Evolutionary conservation across 2,113 vertebrate species (phyloP), one percentile per base, ranked within the genome.

Genomic region (Gila orcuttii): DNA sequence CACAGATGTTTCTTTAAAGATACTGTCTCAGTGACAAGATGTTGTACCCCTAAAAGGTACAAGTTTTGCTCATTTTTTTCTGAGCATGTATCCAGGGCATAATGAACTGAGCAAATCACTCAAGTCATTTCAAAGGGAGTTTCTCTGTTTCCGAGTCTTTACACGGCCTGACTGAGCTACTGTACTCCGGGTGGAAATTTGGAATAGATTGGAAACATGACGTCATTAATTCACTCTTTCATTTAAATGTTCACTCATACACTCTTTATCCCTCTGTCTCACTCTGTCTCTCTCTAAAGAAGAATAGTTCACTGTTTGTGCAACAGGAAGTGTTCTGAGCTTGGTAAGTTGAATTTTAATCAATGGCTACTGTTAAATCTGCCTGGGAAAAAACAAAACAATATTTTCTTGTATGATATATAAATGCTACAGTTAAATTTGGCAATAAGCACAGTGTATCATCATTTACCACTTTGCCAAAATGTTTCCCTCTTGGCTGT

Each of bases 241-340:
- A 73, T 73, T 82, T 50, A 71, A 71, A 69, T 36, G 17, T 90
- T 85, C 52, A 62, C 73, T 77, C 66, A 2, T 79, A 85, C 86
- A 69, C 52, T 89, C 85, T 69, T 75, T 33, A 45, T 73, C 79
- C 36, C 25, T 59, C 68, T 84, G 78, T 80, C 74, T 74, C 11
- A 3, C 31, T 69, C 25, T 62, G 74, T 84, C 80, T 80, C 74
- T 74, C 11, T 6, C 25, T 73, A 79, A 84, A 78, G 77, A 85
- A 90, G 89, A 79, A 92, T 91, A 89, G 90, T 66, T 69, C 31
- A 68, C 91, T 82, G 33, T 79, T 81, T 91, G 85, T 93, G 13
- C 39, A 45, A 86, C 83, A 91, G 81, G 85, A 91, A 91, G 88
- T 82, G 82, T 89, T 84, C 21, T 86, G 47, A 66, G n/a, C 59